These are phyloP conservation scores for Hydrochoerus hydrochaeris DNA, from an alignment of 2,113 vertebrate genomes.

Conservation along the genomic window DNA sequence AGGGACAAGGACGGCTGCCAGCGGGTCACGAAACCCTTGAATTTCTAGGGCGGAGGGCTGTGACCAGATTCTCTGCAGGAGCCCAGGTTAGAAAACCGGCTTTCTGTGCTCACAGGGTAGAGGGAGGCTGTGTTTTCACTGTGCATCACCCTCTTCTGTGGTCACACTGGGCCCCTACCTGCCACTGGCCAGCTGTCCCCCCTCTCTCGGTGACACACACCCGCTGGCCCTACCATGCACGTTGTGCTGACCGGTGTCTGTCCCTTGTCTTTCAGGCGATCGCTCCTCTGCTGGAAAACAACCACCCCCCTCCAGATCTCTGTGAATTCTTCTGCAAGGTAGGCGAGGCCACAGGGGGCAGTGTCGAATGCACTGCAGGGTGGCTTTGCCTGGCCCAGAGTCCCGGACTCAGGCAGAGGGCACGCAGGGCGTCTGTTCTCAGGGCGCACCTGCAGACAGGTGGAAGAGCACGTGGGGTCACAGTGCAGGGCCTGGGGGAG, in stretches of 20 bases:
- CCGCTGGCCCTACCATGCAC: accelerated
- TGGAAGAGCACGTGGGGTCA: background rate
- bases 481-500: background rate
- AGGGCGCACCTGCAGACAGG: background rate
- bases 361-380: background rate
- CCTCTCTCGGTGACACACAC: background rate
- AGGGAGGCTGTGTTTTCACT: background rate
- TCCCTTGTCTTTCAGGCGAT: conserved; percentile 91
- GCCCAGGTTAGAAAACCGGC: background rate
- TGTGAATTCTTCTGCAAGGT: conserved; percentile 99
- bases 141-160: background rate
- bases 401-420: background rate
- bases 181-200: background rate
- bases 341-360: conserved; percentile 38
- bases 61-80: background rate
- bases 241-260: background rate
- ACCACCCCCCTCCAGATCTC: conserved; percentile 98
- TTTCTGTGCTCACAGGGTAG: background rate
- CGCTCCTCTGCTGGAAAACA: conserved; percentile 98
- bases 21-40: background rate
- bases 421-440: background rate
- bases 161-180: background rate
- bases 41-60: too few relatives aligned
- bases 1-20: accelerated
- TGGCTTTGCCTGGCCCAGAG: background rate